Base-by-base conservation (phyloP, 2,888 invertebrate species). In the Pyrocoelia pectoralis region DNA sequence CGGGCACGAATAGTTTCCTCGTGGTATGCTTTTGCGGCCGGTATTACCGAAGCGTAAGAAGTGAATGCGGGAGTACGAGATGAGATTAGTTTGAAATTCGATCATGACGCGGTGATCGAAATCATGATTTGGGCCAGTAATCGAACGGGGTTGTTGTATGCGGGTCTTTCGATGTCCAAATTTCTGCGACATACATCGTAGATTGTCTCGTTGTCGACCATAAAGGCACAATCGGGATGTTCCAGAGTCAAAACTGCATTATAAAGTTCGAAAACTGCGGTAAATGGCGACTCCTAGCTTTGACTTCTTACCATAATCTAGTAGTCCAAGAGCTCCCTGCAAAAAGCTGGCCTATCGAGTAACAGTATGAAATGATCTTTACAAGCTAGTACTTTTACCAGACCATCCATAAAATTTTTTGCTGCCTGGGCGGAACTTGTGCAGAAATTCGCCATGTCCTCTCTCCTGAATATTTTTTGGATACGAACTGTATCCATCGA, bases 221-320 rank as follows among this genome's bases (percentile, higher is more conserved):
- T 86, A 73, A 87, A 87, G 28, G 86, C 85, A 73, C 87, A 87
- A 75, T 87, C 87, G 0, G 85, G 85, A 74, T 86, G 87, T 75
- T 87, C 87, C 14, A 80, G 70, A 10, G 87, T 86, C 67, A 87
- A 18, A 10, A 46, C 8, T 46, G 46, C 46, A n/a, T 46, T 46
- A 15, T 46, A 46, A 5, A 15, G 46, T 74, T 88, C 87, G 18
- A 88, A 87, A 10, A 79, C 80, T 58, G 79, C 79, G 2, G 80
- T 80, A 46, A 18, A 46, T 17, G n/a, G 46, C 46, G 5, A 46
- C 46, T 81, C 95, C 94, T 17, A 96, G 85, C 79, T 96, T 96
- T 56, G 94, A 94, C 82, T 95, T 96, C 83, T 95, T 96, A 69
- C 95, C 94, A 81, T 95, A 97, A 82, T 95, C 94, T 1, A 94